Base-by-base conservation (phyloP, 2,797 vertebrate genomes). In the Sciurus carolinensis region DNA sequence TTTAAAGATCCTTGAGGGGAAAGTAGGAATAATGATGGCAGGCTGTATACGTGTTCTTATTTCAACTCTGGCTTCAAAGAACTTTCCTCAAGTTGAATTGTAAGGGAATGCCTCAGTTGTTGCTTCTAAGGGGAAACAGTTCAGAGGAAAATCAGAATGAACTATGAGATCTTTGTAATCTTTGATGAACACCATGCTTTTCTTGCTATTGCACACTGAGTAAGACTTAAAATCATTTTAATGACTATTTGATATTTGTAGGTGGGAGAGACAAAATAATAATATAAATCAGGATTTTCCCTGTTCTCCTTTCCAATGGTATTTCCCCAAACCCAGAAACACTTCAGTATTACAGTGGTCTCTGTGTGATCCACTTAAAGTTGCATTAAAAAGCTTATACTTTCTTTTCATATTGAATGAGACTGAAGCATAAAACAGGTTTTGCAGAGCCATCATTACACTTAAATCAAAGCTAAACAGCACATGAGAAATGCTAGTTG, bases 391-490 rank as follows among this genome's bases (percentile, higher is more conserved):
- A 95, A 87, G 7, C 1, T 11, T 28, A 87, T 5, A 54, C 3
- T 80, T 86, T 94, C 13, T 89, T 91, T 89, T 93, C 44, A 39
- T 93, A 86, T 87, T 80, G 18, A 42, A 33, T 92, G 52, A 94
- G 67, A 77, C 81, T 57, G 20, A 84, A 81, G 33, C 30, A 90
- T 67, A 85, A 92, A 95, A 95, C 15, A 66, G 39, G 87, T 67
- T 95, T 88, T 92, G 36, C 28, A 42, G n/a, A 87, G n/a, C 36
- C 81, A 14, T 87, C 73, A 62, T 82, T 75, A 83, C 12, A 20
- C 17, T 64, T 50, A 90, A 77, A 72, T 28, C 84, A 54, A 82
- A 91, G 24, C 39, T 71, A 92, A 96, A 54, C 30, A 79, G 83
- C 10, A 72, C 39, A 84, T 76, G 72, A 87, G 79, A 75, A 83